Evolutionary conservation across 2,797 vertebrate genomes (phyloP).

Genomic region (Tachyglossus aculeatus): DNA sequence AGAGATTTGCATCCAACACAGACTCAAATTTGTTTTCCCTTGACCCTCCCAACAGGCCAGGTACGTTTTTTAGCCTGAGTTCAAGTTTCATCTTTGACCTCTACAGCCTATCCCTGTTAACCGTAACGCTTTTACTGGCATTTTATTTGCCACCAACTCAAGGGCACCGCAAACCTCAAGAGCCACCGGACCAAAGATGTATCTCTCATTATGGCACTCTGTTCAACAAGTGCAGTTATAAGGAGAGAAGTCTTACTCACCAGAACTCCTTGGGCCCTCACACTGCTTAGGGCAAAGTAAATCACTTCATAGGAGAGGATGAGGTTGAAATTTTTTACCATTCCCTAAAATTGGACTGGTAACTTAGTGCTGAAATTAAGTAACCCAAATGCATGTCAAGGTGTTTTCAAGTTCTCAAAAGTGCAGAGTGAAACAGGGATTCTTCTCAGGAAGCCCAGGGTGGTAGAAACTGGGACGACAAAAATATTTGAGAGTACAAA

Average conservation of each 20-base stretch:
- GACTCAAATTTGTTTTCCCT: conserved; percentile 65
- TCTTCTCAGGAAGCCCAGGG: not conserved
- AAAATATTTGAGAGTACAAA: not conserved
- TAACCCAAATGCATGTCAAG: no score
- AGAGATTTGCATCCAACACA: conserved; percentile 77
- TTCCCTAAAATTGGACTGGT: no score
- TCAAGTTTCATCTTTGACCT: not conserved
- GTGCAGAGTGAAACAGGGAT: not conserved
- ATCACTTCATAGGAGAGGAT: no score
- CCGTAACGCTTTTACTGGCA: not conserved
- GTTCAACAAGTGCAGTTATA: conserved; percentile 35
- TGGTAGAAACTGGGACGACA: conserved; percentile 17
- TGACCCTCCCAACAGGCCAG: conserved; percentile 51
- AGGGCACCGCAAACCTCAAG: accelerated
- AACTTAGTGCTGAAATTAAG: no score
- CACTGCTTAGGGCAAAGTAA: no score
- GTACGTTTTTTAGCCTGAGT: not conserved
- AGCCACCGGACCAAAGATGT: accelerated
- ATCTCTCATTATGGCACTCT: not conserved
- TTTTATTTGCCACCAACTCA: not conserved
- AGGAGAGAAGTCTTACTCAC: accelerated
- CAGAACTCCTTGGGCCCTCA: no score
- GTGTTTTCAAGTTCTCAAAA: not conserved
- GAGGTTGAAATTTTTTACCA: no score
- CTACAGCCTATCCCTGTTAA: not conserved